phyloP scores from a whole-genome alignment of 2,888 invertebrate genomes.

The Tipula unca region DNA sequence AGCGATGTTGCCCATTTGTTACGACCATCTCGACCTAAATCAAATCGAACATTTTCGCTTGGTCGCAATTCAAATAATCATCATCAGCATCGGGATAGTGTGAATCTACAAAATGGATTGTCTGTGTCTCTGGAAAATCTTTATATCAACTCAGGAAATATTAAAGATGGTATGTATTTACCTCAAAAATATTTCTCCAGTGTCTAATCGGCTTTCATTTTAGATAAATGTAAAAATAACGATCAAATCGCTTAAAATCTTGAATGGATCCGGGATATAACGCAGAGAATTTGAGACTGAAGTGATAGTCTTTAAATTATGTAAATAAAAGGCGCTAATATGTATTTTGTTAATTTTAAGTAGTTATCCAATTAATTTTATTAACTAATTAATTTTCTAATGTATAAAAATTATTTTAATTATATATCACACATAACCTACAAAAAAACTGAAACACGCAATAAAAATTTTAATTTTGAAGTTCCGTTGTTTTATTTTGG shows the following conservation, averaged over 20 bases:
- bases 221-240: neutral
- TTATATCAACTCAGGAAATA: neutral
- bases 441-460: neutral
- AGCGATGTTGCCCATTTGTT: constrained; percentile 38
- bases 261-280: neutral
- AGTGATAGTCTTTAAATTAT: constrained; percentile 17
- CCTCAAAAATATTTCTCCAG: neutral
- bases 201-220: neutral
- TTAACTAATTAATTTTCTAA: neutral
- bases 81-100: neutral
- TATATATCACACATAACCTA: neutral
- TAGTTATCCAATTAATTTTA: neutral
- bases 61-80: neutral
- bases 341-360: constrained; percentile 14
- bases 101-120: neutral
- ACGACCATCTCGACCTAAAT: constrained; percentile 31
- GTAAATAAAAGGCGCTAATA: neutral
- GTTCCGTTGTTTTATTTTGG: neutral
- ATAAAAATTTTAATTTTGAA: neutral
- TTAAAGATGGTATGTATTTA: neutral
- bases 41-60: constrained; percentile 9
- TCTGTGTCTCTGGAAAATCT: constrained; percentile 14
- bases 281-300: constrained; percentile 16
- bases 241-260: neutral
- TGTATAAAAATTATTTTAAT: neutral